Percentiles rank a stretch among this genome's conserved stretches.
Conservation (phyloP, 1,140 invertebrate species). For the Apis cerana region DNA sequence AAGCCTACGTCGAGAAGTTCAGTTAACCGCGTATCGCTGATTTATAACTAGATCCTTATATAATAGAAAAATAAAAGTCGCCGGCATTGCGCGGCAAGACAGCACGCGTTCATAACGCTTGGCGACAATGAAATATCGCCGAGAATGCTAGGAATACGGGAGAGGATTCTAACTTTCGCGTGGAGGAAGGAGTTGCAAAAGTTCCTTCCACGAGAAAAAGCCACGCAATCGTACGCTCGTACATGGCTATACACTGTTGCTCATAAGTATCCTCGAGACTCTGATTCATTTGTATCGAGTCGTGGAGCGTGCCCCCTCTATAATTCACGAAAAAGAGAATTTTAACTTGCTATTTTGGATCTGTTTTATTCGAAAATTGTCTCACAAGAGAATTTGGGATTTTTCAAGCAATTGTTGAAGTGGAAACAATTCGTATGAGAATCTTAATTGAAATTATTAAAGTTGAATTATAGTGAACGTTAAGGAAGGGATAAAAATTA, state of each 20-base stretch:
- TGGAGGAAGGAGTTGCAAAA: background rate
- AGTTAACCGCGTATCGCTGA: constrained; percentile 64
- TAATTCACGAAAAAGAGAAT: too few species aligned
- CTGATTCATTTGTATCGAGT: background rate
- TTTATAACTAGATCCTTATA: constrained; percentile 71
- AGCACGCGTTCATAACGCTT: constrained; percentile 64
- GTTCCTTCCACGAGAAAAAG: constrained; percentile 11
- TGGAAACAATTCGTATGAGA: too few species aligned
- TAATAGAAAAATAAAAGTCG: constrained; percentile 74
- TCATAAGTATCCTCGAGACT: too few species aligned
- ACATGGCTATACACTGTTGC: too few species aligned
- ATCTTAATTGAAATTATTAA: too few species aligned
- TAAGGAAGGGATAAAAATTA: too few species aligned
- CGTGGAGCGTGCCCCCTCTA: too few species aligned
- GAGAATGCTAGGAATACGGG: constrained; percentile 60
- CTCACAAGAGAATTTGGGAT: too few species aligned
- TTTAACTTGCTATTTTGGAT: too few species aligned
- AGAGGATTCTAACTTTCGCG: constrained; percentile 31
- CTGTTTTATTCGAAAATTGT: too few species aligned
- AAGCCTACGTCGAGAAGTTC: constrained; percentile 66
- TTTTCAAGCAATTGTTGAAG: too few species aligned
- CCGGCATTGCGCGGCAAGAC: constrained; percentile 62
- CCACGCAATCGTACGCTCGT: background rate
- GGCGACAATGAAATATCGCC: constrained; percentile 75
- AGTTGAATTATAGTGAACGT: too few species aligned